These are phyloP conservation scores for Macrochelys suwanniensis DNA, from an alignment of 2,797 vertebrate genomes.

Conservation along the genomic window DNA sequence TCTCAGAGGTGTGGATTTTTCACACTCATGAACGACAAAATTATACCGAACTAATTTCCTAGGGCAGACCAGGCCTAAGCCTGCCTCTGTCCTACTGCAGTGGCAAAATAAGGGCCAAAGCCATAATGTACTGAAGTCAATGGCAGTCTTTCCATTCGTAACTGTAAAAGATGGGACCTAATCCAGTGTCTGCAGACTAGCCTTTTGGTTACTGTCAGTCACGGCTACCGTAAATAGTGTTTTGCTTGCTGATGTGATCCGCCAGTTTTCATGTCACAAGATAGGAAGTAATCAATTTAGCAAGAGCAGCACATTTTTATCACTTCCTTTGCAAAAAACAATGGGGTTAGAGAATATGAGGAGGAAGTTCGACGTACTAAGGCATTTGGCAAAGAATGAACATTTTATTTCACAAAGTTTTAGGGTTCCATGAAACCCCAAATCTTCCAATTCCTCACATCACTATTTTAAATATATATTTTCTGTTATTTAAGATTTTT, in stretches of 20 bases:
- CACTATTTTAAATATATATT: not conserved
- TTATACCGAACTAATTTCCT: not conserved
- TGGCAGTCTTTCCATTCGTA: not conserved
- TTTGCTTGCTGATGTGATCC: not conserved
- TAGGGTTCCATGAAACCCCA: not conserved
- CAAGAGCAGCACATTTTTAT: constrained; percentile 24
- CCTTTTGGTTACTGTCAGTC: not conserved
- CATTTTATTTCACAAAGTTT: not conserved
- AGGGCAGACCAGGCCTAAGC: not conserved
- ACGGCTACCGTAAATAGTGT: not conserved
- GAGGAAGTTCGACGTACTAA: not conserved
- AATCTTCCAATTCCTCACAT: not conserved
- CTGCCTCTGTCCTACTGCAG: not conserved
- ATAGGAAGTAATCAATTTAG: constrained; percentile 45
- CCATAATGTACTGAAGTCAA: accelerated
- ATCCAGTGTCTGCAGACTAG: not conserved
- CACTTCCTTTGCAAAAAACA: constrained; percentile 46
- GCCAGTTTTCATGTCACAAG: not conserved
- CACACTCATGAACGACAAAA: not conserved
- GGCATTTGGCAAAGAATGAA: not conserved
- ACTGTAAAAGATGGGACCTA: not conserved
- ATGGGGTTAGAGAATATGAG: constrained; percentile 24
- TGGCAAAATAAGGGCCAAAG: not conserved
- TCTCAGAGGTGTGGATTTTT: not conserved
- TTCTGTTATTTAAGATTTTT: not conserved